These are phyloP conservation scores for Aegotheles bennettii DNA, from an alignment of 2,113 vertebrate genomes.

Conservation along the genomic window DNA sequence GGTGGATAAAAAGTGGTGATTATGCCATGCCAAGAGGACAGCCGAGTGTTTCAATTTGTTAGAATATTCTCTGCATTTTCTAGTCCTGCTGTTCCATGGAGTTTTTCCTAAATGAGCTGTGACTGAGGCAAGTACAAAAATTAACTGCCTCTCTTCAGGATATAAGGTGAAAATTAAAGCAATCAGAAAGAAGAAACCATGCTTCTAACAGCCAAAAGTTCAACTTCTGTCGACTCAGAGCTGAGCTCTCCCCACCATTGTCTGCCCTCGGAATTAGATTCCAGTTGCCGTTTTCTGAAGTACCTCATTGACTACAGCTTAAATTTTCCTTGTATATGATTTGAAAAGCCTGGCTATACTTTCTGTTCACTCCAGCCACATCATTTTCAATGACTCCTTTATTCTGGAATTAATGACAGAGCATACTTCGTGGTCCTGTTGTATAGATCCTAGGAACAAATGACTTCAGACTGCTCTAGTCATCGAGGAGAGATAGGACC, in stretches of 20 bases:
- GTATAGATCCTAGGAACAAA: conserved; percentile 33
- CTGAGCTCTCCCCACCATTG: conserved; percentile 33
- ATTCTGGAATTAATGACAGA: conserved; percentile 39
- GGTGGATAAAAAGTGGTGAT: neutral
- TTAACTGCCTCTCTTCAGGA: conserved; percentile 42
- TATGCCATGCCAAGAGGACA: neutral
- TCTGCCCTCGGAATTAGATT: conserved; percentile 36
- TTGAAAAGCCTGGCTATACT: conserved; percentile 50
- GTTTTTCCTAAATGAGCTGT: conserved; percentile 43
- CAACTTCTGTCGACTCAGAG: neutral
- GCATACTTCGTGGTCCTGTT: neutral
- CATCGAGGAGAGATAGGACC: neutral
- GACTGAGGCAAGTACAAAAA: conserved; percentile 35
- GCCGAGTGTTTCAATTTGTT: neutral
- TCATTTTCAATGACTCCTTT: conserved; percentile 26
- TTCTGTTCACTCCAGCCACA: conserved; percentile 18
- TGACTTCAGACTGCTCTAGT: conserved; percentile 17
- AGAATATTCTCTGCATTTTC: neutral
- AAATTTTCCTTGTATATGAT: conserved; percentile 33
- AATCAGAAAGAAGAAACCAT: conserved; percentile 13
- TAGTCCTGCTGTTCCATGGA: neutral
- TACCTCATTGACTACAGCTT: conserved; percentile 38
- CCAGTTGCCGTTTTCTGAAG: conserved; percentile 31
- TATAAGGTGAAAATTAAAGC: conserved; percentile 55
- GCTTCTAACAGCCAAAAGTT: conserved; percentile 7